Conservation (phyloP, 2,113 vertebrate species). For the Macaca nemestrina region DNA sequence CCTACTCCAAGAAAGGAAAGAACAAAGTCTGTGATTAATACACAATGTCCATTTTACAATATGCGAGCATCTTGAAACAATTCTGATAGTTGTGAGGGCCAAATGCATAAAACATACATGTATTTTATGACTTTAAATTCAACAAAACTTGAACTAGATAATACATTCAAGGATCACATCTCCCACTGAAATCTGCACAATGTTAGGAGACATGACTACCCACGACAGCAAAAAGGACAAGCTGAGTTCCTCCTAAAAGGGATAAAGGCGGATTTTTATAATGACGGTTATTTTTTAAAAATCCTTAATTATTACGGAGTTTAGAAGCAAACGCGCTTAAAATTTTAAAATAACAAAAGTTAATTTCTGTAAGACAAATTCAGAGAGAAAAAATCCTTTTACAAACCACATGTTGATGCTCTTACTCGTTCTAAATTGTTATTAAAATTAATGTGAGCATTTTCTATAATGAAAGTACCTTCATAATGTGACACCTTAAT, state of each 20-base stretch:
- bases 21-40: background rate
- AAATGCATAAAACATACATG: background rate
- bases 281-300: background rate
- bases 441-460: constrained; percentile 48
- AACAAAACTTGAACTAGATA: background rate
- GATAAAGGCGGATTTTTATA: background rate
- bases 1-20: constrained; percentile 3
- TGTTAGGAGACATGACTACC: background rate
- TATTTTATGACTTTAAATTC: background rate
- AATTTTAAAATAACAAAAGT: background rate
- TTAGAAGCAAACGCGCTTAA: constrained; percentile 34
- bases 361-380: constrained; percentile 47
- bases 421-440: background rate
- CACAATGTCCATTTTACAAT: background rate
- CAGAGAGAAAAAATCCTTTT: constrained; percentile 25
- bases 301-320: background rate
- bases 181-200: background rate
- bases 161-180: background rate
- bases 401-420: constrained; percentile 8
- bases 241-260: background rate
- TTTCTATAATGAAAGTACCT: constrained; percentile 29
- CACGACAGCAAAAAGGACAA: background rate
- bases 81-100: background rate
- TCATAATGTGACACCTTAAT: background rate
- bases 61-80: background rate